These are phyloP conservation scores for Pterobdella sp. DNA, from an alignment of 2,888 invertebrate genomes.

Conservation along the genomic window DNA sequence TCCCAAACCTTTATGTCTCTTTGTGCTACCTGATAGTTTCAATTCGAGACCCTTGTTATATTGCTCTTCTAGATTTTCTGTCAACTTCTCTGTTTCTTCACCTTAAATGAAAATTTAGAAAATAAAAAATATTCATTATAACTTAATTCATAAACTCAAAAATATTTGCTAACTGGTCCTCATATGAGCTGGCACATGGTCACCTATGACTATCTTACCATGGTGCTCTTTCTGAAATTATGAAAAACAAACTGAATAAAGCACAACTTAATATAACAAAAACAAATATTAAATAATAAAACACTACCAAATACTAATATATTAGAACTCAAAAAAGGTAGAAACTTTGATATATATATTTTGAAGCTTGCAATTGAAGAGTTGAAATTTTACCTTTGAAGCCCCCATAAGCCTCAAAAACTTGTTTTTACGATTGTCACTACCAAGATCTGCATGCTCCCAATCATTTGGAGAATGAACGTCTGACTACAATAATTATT, in stretches of 20 bases:
- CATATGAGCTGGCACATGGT: slow-evolving; percentile 36
- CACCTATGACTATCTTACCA: slow-evolving; percentile 47
- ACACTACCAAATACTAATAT: neutral
- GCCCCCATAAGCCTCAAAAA: slow-evolving; percentile 51
- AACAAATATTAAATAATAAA: neutral
- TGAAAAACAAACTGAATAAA: neutral
- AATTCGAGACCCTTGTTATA: slow-evolving; percentile 45
- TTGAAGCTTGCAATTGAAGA: neutral
- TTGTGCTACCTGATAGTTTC: slow-evolving; percentile 41
- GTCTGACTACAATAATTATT: no score
- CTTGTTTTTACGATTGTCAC: slow-evolving; percentile 48
- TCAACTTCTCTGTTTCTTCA: slow-evolving; percentile 35
- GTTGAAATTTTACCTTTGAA: slow-evolving; percentile 39
- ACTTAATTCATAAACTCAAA: neutral
- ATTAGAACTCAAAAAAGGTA: neutral
- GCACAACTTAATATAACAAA: neutral
- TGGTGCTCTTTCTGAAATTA: slow-evolving; percentile 44
- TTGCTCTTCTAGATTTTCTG: slow-evolving; percentile 43
- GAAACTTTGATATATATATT: neutral
- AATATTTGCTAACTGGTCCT: slow-evolving; percentile 19
- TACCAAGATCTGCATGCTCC: slow-evolving; percentile 50
- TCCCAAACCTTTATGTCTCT: slow-evolving; percentile 46
- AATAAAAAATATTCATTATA: neutral
- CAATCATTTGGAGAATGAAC: slow-evolving; percentile 49
- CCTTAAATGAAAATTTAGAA: slow-evolving; percentile 26